phyloP scores from a whole-genome alignment of 2,888 invertebrate genomes.

The Drosophila kanekoi region DNA sequence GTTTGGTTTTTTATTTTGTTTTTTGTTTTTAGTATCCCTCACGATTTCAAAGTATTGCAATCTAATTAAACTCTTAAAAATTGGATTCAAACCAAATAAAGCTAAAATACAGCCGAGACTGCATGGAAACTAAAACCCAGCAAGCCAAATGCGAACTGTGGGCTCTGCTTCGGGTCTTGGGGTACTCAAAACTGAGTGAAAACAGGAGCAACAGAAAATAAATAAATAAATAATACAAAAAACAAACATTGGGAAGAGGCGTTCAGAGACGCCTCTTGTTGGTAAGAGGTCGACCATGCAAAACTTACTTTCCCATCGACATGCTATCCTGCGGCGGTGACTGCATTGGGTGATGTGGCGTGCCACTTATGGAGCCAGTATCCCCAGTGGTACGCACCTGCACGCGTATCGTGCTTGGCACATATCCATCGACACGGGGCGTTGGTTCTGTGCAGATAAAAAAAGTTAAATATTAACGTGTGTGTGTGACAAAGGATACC shows the following conservation, averaged over 20 bases:
- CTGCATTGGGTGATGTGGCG: constrained; percentile 90
- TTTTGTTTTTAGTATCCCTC: constrained; percentile 12
- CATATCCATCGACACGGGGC: constrained; percentile 89
- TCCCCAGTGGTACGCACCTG: constrained; percentile 90
- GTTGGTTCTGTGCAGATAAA: constrained; percentile 75
- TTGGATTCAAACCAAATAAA: constrained; percentile 31
- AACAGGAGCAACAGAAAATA: constrained; percentile 9
- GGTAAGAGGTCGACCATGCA: constrained; percentile 25
- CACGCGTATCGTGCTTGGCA: constrained; percentile 93
- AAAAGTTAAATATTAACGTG: constrained; percentile 18
- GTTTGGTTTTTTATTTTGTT: constrained; percentile 13
- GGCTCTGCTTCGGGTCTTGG: neutral
- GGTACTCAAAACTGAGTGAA: neutral
- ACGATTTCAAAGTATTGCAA: constrained; percentile 82
- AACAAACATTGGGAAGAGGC: constrained; percentile 18
- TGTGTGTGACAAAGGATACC: neutral
- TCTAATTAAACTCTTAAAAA: constrained; percentile 62
- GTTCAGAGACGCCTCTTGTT: constrained; percentile 2
- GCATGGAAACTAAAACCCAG: constrained; percentile 4
- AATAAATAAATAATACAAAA: constrained; percentile 6
- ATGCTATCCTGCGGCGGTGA: constrained; percentile 87
- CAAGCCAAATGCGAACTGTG: neutral
- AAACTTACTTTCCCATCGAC: constrained; percentile 89
- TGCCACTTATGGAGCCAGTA: constrained; percentile 86
- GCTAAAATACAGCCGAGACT: constrained; percentile 27